A percentile compares a stretch with the other conserved stretches of the same genome.
Evolutionary conservation across 2,888 invertebrate species (phyloP).

Genomic region (Palloptera scutellata): DNA sequence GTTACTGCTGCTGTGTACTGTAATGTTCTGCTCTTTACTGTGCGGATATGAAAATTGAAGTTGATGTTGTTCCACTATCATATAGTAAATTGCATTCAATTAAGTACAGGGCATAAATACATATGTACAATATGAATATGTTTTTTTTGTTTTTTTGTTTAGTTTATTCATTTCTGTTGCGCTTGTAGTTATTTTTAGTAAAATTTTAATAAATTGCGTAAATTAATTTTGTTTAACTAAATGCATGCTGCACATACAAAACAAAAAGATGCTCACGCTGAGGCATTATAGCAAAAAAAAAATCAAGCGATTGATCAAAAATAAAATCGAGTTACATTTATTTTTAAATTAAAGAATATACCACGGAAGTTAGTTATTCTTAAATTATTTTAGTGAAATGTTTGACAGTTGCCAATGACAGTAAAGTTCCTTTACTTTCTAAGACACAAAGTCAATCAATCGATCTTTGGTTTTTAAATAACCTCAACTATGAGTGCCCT

Average conservation of each 20-base stretch:
- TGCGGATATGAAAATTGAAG: conserved; percentile 9
- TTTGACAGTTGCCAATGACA: background rate
- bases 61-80: conserved; percentile 9
- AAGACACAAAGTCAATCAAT: no score
- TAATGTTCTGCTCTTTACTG: background rate
- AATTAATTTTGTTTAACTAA: background rate
- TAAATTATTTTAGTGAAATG: background rate
- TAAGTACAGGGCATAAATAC: conserved; percentile 10
- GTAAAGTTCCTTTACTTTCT: no score
- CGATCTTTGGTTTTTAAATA: no score
- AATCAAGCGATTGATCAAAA: no score
- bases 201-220: background rate
- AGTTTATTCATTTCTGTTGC: background rate
- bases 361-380: no score
- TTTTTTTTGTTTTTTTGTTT: no score
- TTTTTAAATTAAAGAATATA: no score
- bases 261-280: background rate
- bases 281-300: no score
- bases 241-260: background rate
- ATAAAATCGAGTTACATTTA: no score
- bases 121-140: background rate
- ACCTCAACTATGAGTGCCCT: no score
- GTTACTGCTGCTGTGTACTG: conserved; percentile 8
- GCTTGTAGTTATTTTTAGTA: background rate
- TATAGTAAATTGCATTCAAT: conserved; percentile 28